These are phyloP conservation scores for Sebastes hubbsi DNA, from an alignment of 2,797 vertebrate genomes.

Conservation along the genomic window DNA sequence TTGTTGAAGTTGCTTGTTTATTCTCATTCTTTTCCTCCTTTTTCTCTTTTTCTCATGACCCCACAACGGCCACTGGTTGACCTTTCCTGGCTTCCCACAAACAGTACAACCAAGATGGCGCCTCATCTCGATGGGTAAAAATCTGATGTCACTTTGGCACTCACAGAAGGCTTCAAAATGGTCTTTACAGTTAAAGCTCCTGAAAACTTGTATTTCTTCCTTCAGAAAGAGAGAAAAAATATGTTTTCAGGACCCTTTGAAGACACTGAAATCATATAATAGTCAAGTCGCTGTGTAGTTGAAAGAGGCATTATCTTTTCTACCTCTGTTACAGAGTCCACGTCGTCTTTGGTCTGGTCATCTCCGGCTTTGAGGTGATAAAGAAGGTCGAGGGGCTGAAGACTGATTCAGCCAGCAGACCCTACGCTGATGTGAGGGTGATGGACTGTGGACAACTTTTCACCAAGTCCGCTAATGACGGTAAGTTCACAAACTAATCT, in stretches of 20 bases:
- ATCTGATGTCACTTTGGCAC: not conserved
- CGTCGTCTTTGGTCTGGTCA: conserved; percentile 95
- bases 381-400: conserved; percentile 97
- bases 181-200: not conserved
- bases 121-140: conserved; percentile 96
- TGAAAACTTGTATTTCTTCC: not conserved
- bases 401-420: conserved; percentile 94
- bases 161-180: not conserved
- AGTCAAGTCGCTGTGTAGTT: not conserved
- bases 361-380: conserved; percentile 97
- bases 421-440: conserved; percentile 96
- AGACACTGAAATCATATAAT: not conserved
- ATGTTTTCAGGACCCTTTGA: not conserved
- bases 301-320: not conserved
- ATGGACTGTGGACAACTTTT: conserved; percentile 95
- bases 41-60: conserved; percentile 66
- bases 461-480: conserved; percentile 90
- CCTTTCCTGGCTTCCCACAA: conserved; percentile 66
- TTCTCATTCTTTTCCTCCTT: conserved; percentile 72
- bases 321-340: conserved; percentile 86
- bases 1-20: conserved; percentile 4
- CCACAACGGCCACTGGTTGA: conserved; percentile 65
- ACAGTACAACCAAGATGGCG: conserved; percentile 96
- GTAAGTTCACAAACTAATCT: conserved; percentile 69
- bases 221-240: not conserved